Base-by-base conservation (phyloP, 2,113 vertebrate species). In the Oxygymnocypris stewartii region DNA sequence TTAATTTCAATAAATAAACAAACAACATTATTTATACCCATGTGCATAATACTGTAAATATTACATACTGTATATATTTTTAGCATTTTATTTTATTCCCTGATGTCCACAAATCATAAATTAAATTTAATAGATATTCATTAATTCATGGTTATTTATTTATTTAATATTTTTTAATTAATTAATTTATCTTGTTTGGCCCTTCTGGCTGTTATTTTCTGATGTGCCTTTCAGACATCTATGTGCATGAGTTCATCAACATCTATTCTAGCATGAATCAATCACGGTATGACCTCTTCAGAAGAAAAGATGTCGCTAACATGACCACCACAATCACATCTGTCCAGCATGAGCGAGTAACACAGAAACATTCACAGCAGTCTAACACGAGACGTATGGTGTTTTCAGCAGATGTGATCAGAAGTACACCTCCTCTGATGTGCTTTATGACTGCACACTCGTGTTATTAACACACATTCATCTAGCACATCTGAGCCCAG, bases 351-450 rank as follows among this genome's bases (percentile, higher is more conserved):
- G 54, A 63, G 44, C 25, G 35, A 81, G 81, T 80, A 74, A 16
- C 13, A 10, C 67, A 63, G 40, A 81, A 23, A 42, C 51, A 63
- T 59, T 35, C 6, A 31, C 35, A 86, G 76, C 35, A 13, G 4
- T 69, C 61, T 25, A 31, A 61, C 79, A 79, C n/a, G 71, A 63
- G 67, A 85, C 13, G 31, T 23, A 85, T 88, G 78, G 47, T 1
- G 20, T 75, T 85, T 75, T 54, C 77, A 79, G 81, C 61, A 40
- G 42, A 80, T 76, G 44, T 14, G n/a, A n/a, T n/a, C n/a, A n/a
- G n/a, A n/a, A 80, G 82, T 51, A 77, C 44, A 47, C 42, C 16
- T 61, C 7, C 54, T 25, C 42, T 74, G 42, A 73, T 47, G 42
- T 37, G 14, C 25, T 82, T 76, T 85, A 75, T 69, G 77, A 86